Conservation (phyloP, 1,140 invertebrate genomes). For the Metaphire vulgaris region DNA sequence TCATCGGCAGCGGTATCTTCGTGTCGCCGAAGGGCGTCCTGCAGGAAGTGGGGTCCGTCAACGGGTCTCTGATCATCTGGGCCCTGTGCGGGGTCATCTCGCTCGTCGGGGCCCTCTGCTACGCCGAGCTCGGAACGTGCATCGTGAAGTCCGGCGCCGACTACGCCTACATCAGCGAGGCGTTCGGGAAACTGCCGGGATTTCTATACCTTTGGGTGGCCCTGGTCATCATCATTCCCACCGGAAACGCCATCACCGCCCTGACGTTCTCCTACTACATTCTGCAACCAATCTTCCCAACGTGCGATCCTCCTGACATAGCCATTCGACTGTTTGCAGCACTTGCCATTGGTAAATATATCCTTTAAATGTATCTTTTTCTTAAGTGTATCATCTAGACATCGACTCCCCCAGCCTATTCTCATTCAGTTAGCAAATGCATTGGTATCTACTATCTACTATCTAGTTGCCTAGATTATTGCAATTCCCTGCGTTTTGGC, state of each 20-base stretch:
- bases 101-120: slow-evolving; percentile 86
- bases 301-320: slow-evolving; percentile 19
- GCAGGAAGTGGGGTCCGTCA: slow-evolving; percentile 67
- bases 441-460: too few species aligned
- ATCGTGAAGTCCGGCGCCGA: slow-evolving; percentile 93
- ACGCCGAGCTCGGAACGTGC: slow-evolving; percentile 88
- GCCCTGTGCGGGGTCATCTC: slow-evolving; percentile 63
- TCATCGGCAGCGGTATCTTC: slow-evolving; percentile 80
- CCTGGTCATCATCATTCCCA: slow-evolving; percentile 59
- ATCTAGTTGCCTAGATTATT: too few species aligned
- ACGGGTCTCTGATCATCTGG: slow-evolving; percentile 71
- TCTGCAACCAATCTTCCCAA: slow-evolving; percentile 33
- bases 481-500: too few species aligned
- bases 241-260: slow-evolving; percentile 87
- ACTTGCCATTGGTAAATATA: slow-evolving; percentile 10
- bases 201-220: slow-evolving; percentile 65
- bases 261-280: slow-evolving; percentile 88
- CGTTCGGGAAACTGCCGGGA: slow-evolving; percentile 76
- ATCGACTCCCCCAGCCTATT: too few species aligned
- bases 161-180: slow-evolving; percentile 90
- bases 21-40: slow-evolving; percentile 88
- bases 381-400: slow-evolving; percentile 28
- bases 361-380: slow-evolving; percentile 30
- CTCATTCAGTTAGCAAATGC: too few species aligned
- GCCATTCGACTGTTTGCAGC: slow-evolving; percentile 19